These are phyloP conservation scores for Eupithecia insigniata DNA, from an alignment of 2,888 invertebrate species.

Conservation along the genomic window DNA sequence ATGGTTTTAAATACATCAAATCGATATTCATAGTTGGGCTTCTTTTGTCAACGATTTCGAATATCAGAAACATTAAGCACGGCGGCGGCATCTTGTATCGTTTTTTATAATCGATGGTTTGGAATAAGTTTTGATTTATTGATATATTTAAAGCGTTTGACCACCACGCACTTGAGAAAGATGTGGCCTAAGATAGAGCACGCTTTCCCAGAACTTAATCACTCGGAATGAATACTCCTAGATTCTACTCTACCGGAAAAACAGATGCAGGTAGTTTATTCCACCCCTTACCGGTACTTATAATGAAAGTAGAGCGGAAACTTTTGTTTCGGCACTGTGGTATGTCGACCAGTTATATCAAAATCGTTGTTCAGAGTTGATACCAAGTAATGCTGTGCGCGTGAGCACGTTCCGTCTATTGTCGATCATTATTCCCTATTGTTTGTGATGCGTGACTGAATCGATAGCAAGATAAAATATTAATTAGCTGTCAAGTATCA, in stretches of 20 bases:
- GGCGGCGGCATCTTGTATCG: not conserved
- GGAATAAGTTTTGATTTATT: not conserved
- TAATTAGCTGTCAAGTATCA: constrained; percentile 58
- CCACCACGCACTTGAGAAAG: too few relatives aligned
- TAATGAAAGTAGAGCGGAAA: too few relatives aligned
- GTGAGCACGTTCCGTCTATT: constrained; percentile 73
- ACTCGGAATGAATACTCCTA: too few relatives aligned
- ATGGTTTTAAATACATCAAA: not conserved
- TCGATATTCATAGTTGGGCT: not conserved
- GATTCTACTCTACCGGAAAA: too few relatives aligned
- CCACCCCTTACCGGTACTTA: too few relatives aligned
- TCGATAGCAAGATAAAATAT: constrained; percentile 66
- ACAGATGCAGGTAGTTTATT: too few relatives aligned
- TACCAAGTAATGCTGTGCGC: constrained; percentile 53
- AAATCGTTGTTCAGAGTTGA: constrained; percentile 11
- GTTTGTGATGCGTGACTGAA: constrained; percentile 73
- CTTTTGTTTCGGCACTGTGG: too few relatives aligned
- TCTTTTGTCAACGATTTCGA: not conserved
- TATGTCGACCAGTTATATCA: too few relatives aligned
- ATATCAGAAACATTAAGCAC: not conserved
- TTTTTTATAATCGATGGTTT: too few relatives aligned
- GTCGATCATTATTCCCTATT: constrained; percentile 69
- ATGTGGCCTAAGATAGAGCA: too few relatives aligned
- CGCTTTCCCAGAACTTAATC: too few relatives aligned
- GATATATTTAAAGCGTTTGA: too few relatives aligned